phyloP scores from a whole-genome alignment of 2,113 vertebrate genomes.

The Pygoscelis adeliae region DNA sequence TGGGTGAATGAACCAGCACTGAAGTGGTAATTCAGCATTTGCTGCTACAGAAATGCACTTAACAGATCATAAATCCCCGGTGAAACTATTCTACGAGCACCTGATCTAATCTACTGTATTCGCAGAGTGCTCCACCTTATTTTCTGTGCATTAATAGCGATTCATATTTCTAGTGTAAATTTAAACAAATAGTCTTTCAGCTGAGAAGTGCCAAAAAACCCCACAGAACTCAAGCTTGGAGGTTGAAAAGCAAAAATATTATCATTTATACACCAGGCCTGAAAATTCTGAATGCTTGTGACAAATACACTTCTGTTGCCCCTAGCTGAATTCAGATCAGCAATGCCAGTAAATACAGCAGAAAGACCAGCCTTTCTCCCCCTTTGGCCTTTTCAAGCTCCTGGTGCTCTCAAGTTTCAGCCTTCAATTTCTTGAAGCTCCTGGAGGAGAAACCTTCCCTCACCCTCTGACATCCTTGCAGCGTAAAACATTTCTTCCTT shows the following conservation, averaged over 20 bases:
- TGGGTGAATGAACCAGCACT: slow-evolving; percentile 16
- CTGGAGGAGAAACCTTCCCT: background rate
- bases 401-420: background rate
- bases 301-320: background rate
- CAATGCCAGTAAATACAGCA: background rate
- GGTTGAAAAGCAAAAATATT: background rate
- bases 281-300: background rate
- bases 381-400: background rate
- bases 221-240: background rate
- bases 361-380: background rate
- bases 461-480: background rate
- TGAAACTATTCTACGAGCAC: background rate
- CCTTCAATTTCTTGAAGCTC: background rate
- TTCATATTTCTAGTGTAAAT: background rate
- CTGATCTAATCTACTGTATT: background rate
- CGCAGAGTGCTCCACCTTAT: background rate
- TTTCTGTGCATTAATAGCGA: background rate
- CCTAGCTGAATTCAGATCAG: background rate
- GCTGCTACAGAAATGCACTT: slow-evolving; percentile 27
- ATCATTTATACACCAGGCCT: background rate
- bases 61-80: slow-evolving; percentile 20
- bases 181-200: slow-evolving; percentile 36
- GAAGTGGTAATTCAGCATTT: slow-evolving; percentile 55
- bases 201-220: background rate
- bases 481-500: too few relatives aligned